A percentile compares a stretch with the other conserved stretches of the same genome.
Evolutionary conservation across 2,797 vertebrate species (phyloP).

Genomic region (Neoniphon sammara): DNA sequence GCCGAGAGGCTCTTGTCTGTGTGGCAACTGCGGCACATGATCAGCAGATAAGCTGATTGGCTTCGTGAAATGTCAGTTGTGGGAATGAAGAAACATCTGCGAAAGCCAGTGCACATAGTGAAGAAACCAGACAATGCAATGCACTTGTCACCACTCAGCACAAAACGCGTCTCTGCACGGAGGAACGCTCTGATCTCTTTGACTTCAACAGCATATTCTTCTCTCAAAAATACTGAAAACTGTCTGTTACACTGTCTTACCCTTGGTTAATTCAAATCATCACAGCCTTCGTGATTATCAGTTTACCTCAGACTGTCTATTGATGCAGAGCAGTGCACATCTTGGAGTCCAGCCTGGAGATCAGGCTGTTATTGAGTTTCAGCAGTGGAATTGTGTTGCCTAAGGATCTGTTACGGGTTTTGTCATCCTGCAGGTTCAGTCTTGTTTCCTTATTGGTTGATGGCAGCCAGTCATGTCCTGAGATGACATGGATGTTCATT

Average conservation of each 20-base stretch:
- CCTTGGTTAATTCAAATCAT: neutral
- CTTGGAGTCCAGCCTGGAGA: slow-evolving; percentile 21
- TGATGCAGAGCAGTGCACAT: slow-evolving; percentile 5
- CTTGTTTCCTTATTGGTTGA: slow-evolving; percentile 39
- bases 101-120: slow-evolving; percentile 2
- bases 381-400: slow-evolving; percentile 38
- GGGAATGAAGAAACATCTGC: slow-evolving; percentile 43
- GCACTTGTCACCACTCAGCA: neutral
- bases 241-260: neutral
- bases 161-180: neutral
- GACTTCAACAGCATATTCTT: slow-evolving; percentile 14
- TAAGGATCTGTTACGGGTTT: slow-evolving; percentile 63
- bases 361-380: slow-evolving; percentile 63
- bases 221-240: no score
- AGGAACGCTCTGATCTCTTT: slow-evolving; percentile 10
- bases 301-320: slow-evolving; percentile 11
- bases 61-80: slow-evolving; percentile 63
- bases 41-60: slow-evolving; percentile 61
- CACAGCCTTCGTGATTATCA: neutral
- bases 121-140: neutral
- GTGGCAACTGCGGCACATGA: slow-evolving; percentile 78
- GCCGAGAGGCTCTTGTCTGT: slow-evolving; percentile 57
- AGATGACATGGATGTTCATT: slow-evolving; percentile 15
- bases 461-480: slow-evolving; percentile 34
- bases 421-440: slow-evolving; percentile 33